Evolutionary conservation across 2,113 vertebrate species (phyloP).

Genomic region (Meriones unguiculatus): DNA sequence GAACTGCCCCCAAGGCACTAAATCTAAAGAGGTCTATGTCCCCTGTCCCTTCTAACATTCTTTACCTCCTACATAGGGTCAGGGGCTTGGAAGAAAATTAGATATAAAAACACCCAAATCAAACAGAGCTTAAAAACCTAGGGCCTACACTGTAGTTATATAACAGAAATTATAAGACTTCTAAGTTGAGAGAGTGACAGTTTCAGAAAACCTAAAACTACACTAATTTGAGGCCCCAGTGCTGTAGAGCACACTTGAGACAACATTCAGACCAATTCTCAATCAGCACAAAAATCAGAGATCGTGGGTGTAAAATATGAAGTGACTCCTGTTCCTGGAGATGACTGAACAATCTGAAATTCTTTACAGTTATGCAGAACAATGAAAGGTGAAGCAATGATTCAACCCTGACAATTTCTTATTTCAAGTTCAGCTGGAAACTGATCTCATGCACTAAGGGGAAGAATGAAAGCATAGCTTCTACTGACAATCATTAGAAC

Average conservation of each 20-base stretch:
- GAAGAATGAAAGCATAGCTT: neutral
- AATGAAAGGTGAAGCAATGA: neutral
- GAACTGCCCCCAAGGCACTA: too few species aligned
- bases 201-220: neutral
- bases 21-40: too few species aligned
- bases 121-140: too few species aligned
- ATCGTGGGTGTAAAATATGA: neutral
- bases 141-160: neutral
- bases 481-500: neutral
- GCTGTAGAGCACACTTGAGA: neutral
- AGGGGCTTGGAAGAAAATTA: too few species aligned
- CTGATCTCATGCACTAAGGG: neutral
- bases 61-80: too few species aligned
- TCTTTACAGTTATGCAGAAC: neutral
- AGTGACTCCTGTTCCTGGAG: neutral
- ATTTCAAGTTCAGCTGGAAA: conserved; percentile 24
- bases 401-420: conserved; percentile 5
- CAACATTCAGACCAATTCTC: neutral
- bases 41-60: too few species aligned
- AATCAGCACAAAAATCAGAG: conserved; percentile 37
- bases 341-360: neutral
- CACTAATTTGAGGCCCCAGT: neutral
- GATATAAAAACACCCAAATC: too few species aligned
- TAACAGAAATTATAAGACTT: neutral
- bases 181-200: neutral